A percentile compares a stretch with the other conserved stretches of the same genome.
phyloP scores from a whole-genome alignment of 2,797 vertebrate genomes.

The Tolypeutes matacus region DNA sequence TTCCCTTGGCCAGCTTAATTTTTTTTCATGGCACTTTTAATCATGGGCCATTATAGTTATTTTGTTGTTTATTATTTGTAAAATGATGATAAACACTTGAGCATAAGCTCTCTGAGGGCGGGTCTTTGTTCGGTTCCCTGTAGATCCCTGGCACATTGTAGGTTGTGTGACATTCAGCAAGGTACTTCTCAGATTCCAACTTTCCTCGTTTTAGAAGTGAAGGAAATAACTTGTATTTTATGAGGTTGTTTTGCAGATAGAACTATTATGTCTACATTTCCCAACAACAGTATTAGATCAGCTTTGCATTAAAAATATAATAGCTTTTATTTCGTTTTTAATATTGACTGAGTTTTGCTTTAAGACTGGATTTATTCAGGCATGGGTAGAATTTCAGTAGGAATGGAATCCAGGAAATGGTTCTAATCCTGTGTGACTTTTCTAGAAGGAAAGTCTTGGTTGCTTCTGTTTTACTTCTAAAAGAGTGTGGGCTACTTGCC shows the following conservation, averaged over 20 bases:
- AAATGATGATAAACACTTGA: neutral
- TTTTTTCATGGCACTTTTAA: constrained; percentile 36
- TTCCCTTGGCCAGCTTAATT: neutral
- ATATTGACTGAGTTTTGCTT: neutral
- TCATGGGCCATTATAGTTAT: neutral
- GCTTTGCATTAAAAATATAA: neutral
- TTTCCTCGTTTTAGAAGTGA: constrained; percentile 33
- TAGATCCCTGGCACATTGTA: neutral
- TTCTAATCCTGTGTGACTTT: neutral
- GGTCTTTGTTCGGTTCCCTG: neutral
- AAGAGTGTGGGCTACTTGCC: neutral
- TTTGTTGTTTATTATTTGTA: neutral
- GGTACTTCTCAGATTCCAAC: neutral
- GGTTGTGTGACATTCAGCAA: constrained; percentile 1
- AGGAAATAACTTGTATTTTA: neutral
- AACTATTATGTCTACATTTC: neutral
- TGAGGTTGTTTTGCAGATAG: neutral
- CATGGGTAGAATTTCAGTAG: neutral
- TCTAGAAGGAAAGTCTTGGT: constrained; percentile 23
- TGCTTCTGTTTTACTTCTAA: neutral
- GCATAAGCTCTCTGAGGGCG: neutral
- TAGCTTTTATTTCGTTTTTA: neutral
- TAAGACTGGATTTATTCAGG: constrained; percentile 4
- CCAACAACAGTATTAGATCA: neutral
- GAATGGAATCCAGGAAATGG: neutral